These are phyloP conservation scores for Syncerus caffer DNA, from an alignment of 2,797 vertebrate genomes.

Conservation along the genomic window DNA sequence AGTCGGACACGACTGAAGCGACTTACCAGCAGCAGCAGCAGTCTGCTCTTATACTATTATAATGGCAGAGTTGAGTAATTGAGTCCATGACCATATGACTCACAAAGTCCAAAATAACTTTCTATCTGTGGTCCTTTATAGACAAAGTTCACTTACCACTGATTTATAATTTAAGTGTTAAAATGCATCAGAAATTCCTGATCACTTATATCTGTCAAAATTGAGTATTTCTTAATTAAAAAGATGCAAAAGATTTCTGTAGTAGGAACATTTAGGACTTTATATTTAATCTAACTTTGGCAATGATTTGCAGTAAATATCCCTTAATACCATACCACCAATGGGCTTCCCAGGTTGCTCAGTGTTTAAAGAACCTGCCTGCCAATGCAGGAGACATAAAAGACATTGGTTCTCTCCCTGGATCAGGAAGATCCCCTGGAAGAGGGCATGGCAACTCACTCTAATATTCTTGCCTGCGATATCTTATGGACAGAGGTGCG, in stretches of 20 bases:
- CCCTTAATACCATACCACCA: not conserved
- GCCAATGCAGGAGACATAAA: not conserved
- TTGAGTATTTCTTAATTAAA: not conserved
- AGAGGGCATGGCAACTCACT: not conserved
- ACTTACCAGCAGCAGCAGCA: too few relatives aligned
- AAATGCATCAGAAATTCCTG: not conserved
- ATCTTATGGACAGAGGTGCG: not conserved
- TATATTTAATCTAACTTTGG: conserved; percentile 10
- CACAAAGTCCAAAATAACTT: not conserved
- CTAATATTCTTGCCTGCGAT: not conserved
- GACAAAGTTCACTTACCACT: not conserved
- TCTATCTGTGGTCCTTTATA: not conserved
- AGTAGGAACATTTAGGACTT: not conserved
- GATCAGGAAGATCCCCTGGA: not conserved
- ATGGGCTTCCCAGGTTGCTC: not conserved
- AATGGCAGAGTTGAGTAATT: not conserved
- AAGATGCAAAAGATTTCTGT: not conserved
- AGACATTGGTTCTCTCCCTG: not conserved
- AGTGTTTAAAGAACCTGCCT: not conserved
- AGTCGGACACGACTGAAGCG: too few relatives aligned
- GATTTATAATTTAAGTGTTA: not conserved
- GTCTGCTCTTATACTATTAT: not conserved
- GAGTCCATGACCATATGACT: not conserved
- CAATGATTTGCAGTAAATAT: not conserved
- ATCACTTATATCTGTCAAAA: not conserved